Percentiles rank a stretch among this genome's conserved stretches.
These are phyloP conservation scores for Dryoscopus gambensis DNA, from an alignment of 2,113 vertebrate genomes.

Conservation along the genomic window DNA sequence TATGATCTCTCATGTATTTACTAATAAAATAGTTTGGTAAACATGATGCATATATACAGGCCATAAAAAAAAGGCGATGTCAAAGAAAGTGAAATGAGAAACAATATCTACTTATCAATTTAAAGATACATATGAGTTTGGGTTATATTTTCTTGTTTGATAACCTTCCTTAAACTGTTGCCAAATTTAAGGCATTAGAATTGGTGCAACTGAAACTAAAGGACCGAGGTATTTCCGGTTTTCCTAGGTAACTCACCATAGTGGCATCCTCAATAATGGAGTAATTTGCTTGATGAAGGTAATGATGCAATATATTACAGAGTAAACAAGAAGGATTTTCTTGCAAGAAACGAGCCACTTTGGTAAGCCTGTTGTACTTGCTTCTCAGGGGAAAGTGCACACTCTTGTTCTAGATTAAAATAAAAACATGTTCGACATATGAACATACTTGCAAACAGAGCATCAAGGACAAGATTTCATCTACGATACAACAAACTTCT, in stretches of 20 bases:
- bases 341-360: conserved; percentile 91
- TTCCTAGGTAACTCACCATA: conserved; percentile 78
- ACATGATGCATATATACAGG: neutral
- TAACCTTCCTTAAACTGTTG: neutral
- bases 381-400: conserved; percentile 93
- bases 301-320: conserved; percentile 95
- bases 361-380: conserved; percentile 96
- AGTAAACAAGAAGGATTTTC: conserved; percentile 97
- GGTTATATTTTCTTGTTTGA: neutral
- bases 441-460: neutral
- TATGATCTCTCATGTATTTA: neutral
- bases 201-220: neutral
- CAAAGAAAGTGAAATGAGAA: neutral
- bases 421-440: neutral
- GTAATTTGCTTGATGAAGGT: conserved; percentile 94
- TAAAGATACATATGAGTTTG: neutral
- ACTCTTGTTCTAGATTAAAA: conserved; percentile 87
- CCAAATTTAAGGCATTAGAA: neutral
- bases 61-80: neutral
- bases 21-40: neutral
- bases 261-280: conserved; percentile 94
- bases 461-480: neutral
- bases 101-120: neutral
- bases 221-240: neutral
- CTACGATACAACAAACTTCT: neutral